Base-by-base conservation (phyloP, 2,888 invertebrate species). In the Chirona hameri region DNA sequence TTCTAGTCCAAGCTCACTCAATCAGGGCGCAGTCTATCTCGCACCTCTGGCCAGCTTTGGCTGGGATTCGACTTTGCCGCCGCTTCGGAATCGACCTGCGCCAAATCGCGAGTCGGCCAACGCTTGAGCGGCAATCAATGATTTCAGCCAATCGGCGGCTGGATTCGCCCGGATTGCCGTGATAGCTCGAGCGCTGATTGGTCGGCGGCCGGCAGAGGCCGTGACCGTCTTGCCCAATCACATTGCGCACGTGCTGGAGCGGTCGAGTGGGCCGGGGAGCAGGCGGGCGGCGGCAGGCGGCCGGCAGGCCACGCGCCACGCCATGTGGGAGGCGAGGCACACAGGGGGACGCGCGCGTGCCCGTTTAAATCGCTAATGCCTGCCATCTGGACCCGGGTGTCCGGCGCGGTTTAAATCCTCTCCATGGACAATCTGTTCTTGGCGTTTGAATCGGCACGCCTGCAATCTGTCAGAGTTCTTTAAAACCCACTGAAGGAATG, bases 141-240 rank as follows among this genome's bases (percentile, higher is more conserved):
- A 55, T 48, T 55, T 55, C 52, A 80, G 80, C 80, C 80, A 80
- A 80, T 80, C 80, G 31, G 14, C 80, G 80, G 27, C 52, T 0
- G 15, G 52, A 80, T 80, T 80, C 52, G 52, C 29, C 52, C 52
- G 52, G 80, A 80, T 80, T 80, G 55, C 80, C 52, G 48, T 48
- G 48, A 27, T 55, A 55, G 55, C 52, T 55, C 80, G 80, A n/a
- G 80, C 80, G 80, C 80, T 80, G 80, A 80, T 80, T 80, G 80
- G 80, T 80, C 80, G 52, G 27, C 52, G 80, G 5, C 27, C 14
- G 80, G 15, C 52, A 2, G 80, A n/a, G 29, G 80, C 27, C 52
- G 80, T 29, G 80, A 29, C 52, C 80, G 48, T 80, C 80, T 80
- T 80, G 52, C 52, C 80, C 80, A 80, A 80, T 80, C 80, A 80